Evolutionary conservation across 2,888 invertebrate species (phyloP).

Genomic region (Coelinius sp.): DNA sequence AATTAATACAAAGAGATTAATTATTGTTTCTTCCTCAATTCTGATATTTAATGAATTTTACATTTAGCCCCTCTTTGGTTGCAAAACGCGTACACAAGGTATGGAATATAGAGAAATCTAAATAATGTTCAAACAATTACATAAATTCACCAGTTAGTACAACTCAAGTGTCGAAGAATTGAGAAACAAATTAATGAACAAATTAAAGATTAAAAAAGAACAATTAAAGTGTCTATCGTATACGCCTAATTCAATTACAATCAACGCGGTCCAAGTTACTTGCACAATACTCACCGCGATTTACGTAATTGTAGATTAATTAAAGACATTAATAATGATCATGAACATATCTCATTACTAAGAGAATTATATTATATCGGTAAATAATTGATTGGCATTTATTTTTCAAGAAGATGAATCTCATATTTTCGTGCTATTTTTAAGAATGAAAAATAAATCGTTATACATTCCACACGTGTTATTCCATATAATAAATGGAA

Average conservation of each 20-base stretch:
- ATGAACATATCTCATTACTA: constrained; percentile 45
- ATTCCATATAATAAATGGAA: not conserved
- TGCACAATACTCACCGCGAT: not conserved
- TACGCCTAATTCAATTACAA: constrained; percentile 16
- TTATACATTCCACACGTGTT: not conserved
- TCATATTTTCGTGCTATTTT: constrained; percentile 20
- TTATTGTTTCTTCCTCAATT: not conserved
- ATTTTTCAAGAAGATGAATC: not conserved
- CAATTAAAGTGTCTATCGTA: constrained; percentile 15
- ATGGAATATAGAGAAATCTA: constrained; percentile 41
- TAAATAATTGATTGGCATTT: constrained; percentile 28
- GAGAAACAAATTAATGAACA: not conserved
- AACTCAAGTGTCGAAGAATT: not conserved
- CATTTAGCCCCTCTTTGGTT: not conserved
- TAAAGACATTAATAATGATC: constrained; percentile 37
- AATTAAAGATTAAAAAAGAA: no score
- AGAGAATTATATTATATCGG: constrained; percentile 27
- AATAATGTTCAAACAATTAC: not conserved
- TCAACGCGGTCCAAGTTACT: constrained; percentile 1
- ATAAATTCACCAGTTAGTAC: not conserved
- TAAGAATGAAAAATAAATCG: constrained; percentile 5
- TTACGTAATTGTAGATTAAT: not conserved
- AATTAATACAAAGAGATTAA: not conserved
- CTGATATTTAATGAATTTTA: no score
- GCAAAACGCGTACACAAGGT: constrained; percentile 46